Percentiles rank a stretch among this genome's conserved stretches.
Evolutionary conservation across 1,140 invertebrate genomes (phyloP).

Genomic region (Drosophila auraria): DNA sequence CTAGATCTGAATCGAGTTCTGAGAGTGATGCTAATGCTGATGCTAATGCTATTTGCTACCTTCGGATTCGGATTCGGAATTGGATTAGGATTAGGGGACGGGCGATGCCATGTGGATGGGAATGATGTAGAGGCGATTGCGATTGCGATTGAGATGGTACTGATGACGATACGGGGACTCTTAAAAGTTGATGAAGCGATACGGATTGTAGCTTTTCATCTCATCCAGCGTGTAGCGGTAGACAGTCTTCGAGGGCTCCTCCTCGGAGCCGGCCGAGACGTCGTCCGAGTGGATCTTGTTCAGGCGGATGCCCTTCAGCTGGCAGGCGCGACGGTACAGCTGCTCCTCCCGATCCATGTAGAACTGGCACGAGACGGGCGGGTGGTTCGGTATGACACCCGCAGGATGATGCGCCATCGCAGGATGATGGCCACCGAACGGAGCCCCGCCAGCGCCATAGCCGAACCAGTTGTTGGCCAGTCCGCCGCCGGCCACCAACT

Average conservation of each 20-base stretch:
- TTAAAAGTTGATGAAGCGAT: slow-evolving; percentile 67
- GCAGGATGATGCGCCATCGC: slow-evolving; percentile 14
- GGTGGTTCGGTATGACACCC: slow-evolving; percentile 20
- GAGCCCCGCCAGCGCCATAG: slow-evolving; percentile 2
- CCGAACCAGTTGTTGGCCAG: slow-evolving; percentile 48
- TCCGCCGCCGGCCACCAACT: slow-evolving; percentile 33
- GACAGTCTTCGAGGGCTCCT: slow-evolving; percentile 38
- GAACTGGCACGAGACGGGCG: slow-evolving; percentile 37
- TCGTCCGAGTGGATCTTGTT: slow-evolving; percentile 51
- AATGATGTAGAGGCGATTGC: neutral
- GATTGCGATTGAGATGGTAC: neutral
- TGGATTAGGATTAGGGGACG: neutral
- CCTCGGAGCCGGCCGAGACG: slow-evolving; percentile 53
- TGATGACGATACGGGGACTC: slow-evolving; percentile 16
- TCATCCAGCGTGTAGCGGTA: slow-evolving; percentile 74
- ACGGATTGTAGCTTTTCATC: slow-evolving; percentile 76
- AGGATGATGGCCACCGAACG: neutral
- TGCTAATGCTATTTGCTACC: slow-evolving; percentile 10
- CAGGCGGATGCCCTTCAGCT: slow-evolving; percentile 58
- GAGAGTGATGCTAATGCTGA: neutral
- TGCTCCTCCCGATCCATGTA: slow-evolving; percentile 76
- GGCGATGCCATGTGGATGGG: slow-evolving; percentile 5
- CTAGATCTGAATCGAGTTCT: neutral
- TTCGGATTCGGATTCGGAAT: neutral
- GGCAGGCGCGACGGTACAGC: slow-evolving; percentile 68